Percentiles rank a stretch among this genome's conserved stretches.
These are phyloP conservation scores for Muscina levida DNA, from an alignment of 2,888 invertebrate genomes.

Conservation along the genomic window DNA sequence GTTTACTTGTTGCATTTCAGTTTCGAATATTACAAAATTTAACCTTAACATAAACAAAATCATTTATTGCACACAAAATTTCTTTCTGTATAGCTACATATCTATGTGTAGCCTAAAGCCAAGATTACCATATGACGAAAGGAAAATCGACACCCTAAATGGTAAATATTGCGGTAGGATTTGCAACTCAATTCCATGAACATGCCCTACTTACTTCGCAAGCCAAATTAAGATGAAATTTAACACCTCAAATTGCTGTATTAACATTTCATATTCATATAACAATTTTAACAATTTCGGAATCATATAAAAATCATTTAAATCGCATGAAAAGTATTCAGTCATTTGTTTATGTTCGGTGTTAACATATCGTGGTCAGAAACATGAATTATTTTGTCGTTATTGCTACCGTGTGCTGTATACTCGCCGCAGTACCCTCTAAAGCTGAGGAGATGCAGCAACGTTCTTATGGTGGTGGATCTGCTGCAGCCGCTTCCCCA, in stretches of 20 bases:
- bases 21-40: too few species aligned
- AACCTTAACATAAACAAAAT: too few species aligned
- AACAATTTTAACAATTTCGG: background rate
- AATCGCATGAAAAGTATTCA: background rate
- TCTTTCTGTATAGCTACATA: too few species aligned
- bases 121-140: too few species aligned
- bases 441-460: background rate
- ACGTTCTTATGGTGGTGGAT: background rate
- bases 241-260: background rate
- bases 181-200: constrained; percentile 6
- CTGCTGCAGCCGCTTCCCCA: constrained; percentile 12
- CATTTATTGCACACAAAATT: too few species aligned
- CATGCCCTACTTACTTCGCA: background rate
- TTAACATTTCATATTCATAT: background rate
- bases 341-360: background rate
- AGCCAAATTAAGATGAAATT: background rate
- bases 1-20: too few species aligned
- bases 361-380: background rate
- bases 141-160: background rate
- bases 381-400: constrained; percentile 4
- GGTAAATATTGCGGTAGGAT: constrained; percentile 4
- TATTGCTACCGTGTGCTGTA: background rate
- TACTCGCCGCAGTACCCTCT: background rate
- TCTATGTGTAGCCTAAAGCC: too few species aligned
- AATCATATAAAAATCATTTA: background rate